Evolutionary conservation across 2,888 invertebrate species (phyloP), one percentile per base, ranked within the genome.

Genomic region (Agrilus biguttatus): DNA sequence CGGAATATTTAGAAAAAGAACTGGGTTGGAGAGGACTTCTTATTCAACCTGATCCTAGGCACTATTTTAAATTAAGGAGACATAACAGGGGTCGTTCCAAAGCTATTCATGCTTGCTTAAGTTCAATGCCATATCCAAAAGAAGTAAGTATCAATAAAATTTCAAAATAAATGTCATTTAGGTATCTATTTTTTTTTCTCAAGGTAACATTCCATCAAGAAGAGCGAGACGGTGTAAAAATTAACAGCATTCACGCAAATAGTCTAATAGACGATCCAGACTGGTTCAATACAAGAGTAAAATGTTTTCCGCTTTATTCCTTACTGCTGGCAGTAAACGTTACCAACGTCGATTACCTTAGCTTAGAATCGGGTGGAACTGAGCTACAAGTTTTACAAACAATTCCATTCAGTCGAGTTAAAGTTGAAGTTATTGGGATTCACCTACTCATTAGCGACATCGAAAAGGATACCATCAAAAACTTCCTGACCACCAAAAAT

Each of bases 271-370:
- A 72, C 53, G 66, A 73, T 54, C 69, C 69, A 23, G 72, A 72
- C 46, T 71, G 71, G 68, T 79, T 80, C 63, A 72, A 75, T 40
- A 80, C 83, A 33, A 75, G 85, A 54, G 81, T 89, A 48, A 83
- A 85, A 60, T 89, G 89, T 66, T 85, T 88, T 61, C 89, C 89
- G 43, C 70, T 90, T 47, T 84, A 81, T 61, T 86, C 88, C 2
- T 72, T 89, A 48, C 70, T 89, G 61, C 66, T 84, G 54, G 88
- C 88, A 38, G 82, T 81, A 49, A 81, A 83, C 58, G 74, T 78
- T 39, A 73, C 80, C 8, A 68, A 67, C 34, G 73, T 86, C 19
- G 77, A 83, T 65, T 79, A 80, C 59, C 69, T 87, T 51, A 77
- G 81, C 58, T 68, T 89, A 47, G 79, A 75, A 47, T 73, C 77